phyloP scores from a whole-genome alignment of 2,888 invertebrate genomes.

The Anagyrus pseudococci region DNA sequence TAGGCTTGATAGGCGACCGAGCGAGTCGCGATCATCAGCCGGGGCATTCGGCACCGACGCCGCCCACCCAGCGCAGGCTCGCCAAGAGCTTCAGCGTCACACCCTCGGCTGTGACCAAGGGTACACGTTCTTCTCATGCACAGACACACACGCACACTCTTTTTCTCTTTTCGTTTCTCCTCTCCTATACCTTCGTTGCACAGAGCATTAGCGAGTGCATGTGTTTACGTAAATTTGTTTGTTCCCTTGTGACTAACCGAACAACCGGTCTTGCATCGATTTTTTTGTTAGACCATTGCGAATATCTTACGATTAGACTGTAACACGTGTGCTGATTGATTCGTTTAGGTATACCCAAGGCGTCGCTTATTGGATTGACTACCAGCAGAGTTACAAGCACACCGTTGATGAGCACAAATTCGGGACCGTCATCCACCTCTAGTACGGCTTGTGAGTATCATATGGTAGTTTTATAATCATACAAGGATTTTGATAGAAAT shows the following conservation, averaged over 20 bases:
- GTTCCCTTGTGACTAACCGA: too few relatives aligned
- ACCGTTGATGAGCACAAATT: conserved; percentile 73
- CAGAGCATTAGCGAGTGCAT: too few relatives aligned
- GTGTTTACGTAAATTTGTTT: too few relatives aligned
- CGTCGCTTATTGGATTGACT: conserved; percentile 80
- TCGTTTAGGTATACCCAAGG: conserved; percentile 79
- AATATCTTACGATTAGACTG: too few relatives aligned
- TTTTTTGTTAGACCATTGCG: background rate
- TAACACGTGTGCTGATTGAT: background rate
- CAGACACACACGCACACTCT: conserved; percentile 2
- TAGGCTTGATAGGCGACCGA: too few relatives aligned
- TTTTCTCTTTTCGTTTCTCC: background rate
- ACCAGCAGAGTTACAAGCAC: conserved; percentile 75
- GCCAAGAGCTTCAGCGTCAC: conserved; percentile 93
- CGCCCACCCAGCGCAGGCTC: conserved; percentile 85
- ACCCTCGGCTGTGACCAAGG: conserved; percentile 72
- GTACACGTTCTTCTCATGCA: conserved; percentile 55
- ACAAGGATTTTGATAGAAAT: too few relatives aligned
- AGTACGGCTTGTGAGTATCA: conserved; percentile 70
- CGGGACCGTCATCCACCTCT: conserved; percentile 73
- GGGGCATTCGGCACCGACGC: conserved; percentile 74
- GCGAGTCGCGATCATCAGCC: conserved; percentile 53
- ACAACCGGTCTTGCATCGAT: background rate
- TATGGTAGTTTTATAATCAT: background rate
- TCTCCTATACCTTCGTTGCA: too few relatives aligned